These are phyloP conservation scores for Hoplostethus atlanticus DNA, from an alignment of 2,797 vertebrate genomes.

Conservation along the genomic window DNA sequence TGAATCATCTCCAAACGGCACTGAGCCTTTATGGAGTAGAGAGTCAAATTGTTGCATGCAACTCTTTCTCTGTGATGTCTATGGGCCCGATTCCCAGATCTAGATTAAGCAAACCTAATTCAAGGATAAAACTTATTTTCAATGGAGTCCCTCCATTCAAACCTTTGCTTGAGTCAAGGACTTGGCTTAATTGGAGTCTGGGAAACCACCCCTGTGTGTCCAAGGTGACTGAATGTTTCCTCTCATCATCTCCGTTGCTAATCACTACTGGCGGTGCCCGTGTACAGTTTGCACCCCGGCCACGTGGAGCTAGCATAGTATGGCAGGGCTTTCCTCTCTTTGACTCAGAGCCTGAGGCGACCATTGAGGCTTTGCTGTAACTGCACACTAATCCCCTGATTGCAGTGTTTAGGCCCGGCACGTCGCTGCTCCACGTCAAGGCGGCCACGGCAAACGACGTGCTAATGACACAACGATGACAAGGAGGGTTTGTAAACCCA, in stretches of 20 bases:
- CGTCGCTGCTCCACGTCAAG: conserved; percentile 77
- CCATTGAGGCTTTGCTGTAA: conserved; percentile 73
- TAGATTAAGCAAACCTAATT: conserved; percentile 69
- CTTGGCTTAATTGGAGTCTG: conserved; percentile 63
- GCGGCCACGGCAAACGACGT: conserved; percentile 74
- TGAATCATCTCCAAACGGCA: conserved; percentile 49
- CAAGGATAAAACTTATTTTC: conserved; percentile 63
- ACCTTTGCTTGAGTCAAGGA: conserved; percentile 55
- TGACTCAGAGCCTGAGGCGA: conserved; percentile 69
- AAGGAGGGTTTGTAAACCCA: conserved; percentile 80
- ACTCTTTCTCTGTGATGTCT: conserved; percentile 39
- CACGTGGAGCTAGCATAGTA: conserved; percentile 52
- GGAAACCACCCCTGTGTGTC: conserved; percentile 67
- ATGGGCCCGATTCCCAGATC: conserved; percentile 61
- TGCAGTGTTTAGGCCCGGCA: conserved; percentile 80
- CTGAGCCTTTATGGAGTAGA: conserved; percentile 20
- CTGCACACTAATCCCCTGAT: conserved; percentile 81
- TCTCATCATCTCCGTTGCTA: conserved; percentile 72
- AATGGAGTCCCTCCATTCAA: conserved; percentile 58
- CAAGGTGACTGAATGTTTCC: conserved; percentile 78
- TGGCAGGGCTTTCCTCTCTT: conserved; percentile 61
- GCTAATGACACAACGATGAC: conserved; percentile 82
- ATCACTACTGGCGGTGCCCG: conserved; percentile 69
- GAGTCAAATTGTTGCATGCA: conserved; percentile 42
- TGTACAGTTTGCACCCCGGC: conserved; percentile 66